These are phyloP conservation scores for Stegodyphus mimosarum DNA, from an alignment of 1,140 invertebrate species.

Conservation along the genomic window DNA sequence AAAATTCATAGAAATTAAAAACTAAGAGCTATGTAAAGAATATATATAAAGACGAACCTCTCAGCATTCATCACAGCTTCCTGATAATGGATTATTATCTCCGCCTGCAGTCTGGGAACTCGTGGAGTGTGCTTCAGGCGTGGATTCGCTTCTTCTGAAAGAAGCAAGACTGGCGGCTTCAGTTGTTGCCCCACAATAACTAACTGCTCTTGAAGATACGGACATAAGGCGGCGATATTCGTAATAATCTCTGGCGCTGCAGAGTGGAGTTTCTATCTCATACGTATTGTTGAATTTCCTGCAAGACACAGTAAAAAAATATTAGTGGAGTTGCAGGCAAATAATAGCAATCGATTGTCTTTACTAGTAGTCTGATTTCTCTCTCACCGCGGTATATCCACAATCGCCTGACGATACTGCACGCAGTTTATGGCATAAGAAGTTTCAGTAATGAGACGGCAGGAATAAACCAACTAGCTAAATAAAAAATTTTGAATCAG, in stretches of 20 bases:
- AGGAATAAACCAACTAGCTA: too few species aligned
- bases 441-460: too few species aligned
- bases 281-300: constrained; percentile 90
- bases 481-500: too few species aligned
- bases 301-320: background rate
- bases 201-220: constrained; percentile 27
- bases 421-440: too few species aligned
- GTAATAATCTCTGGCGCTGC: constrained; percentile 84
- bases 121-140: constrained; percentile 20
- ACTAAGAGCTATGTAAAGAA: too few species aligned
- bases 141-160: constrained; percentile 42
- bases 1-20: too few species aligned
- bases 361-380: too few species aligned
- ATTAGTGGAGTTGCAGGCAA: too few species aligned
- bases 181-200: constrained; percentile 33
- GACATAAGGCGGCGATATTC: constrained; percentile 68
- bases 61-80: constrained; percentile 48
- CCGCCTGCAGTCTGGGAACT: background rate
- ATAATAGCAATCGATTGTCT: too few species aligned
- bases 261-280: constrained; percentile 90
- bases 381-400: too few species aligned
- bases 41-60: background rate
- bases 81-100: background rate
- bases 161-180: constrained; percentile 30
- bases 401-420: too few species aligned